phyloP scores from a whole-genome alignment of 2,113 vertebrate species.

The Buteo buteo region DNA sequence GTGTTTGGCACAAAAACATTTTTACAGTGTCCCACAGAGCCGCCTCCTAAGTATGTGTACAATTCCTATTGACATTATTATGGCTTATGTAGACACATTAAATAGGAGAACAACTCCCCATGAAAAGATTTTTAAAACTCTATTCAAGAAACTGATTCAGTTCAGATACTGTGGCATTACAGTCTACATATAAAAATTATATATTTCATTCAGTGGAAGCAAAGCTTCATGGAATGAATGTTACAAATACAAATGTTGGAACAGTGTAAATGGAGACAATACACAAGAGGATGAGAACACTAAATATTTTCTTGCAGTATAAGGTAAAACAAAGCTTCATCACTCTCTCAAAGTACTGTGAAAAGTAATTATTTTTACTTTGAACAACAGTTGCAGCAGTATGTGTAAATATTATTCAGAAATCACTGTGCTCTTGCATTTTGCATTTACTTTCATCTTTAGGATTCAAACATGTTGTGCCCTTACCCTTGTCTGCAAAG shows the following conservation, averaged over 20 bases:
- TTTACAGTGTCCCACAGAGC: not conserved
- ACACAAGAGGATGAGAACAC: constrained; percentile 29
- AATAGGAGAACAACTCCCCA: not conserved
- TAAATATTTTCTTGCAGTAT: not conserved
- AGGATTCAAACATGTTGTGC: not conserved
- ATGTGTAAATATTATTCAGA: not conserved
- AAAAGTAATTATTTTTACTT: not conserved
- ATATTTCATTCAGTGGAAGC: constrained; percentile 25
- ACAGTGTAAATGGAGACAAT: constrained; percentile 40
- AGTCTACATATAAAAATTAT: not conserved
- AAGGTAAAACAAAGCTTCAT: constrained; percentile 10
- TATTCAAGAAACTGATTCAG: not conserved
- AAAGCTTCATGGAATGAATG: constrained; percentile 66
- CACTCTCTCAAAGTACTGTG: not conserved
- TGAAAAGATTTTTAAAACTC: not conserved
- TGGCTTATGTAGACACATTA: not conserved
- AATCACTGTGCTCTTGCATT: not conserved
- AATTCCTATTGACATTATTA: not conserved
- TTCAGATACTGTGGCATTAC: not conserved
- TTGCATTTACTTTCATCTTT: not conserved
- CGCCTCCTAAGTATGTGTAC: not conserved
- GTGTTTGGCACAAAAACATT: constrained; percentile 1
- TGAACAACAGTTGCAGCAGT: not conserved
- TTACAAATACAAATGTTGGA: constrained; percentile 42
- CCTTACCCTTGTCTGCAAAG: constrained; percentile 89